Base-by-base conservation (phyloP, 1,140 invertebrate genomes). In the Panagrolaimus sp. region DNA sequence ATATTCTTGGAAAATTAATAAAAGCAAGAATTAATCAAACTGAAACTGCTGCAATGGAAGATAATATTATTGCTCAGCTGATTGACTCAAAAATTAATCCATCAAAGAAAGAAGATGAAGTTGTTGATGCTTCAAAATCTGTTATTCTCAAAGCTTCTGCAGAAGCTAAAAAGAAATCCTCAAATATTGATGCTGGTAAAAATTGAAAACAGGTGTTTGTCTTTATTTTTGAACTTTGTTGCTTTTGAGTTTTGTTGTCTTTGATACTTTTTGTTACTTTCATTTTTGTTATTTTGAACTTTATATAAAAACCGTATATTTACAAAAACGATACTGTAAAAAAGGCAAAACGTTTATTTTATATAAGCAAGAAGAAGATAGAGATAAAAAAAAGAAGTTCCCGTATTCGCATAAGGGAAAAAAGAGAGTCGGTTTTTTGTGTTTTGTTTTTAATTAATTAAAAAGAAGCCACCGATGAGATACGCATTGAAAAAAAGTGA, bases 311-410 rank as follows among this genome's bases (percentile, higher is more conserved):
- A 51, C 9, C 48, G 48, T 51, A 20, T 16, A 51, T 51, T 51
- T 51, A 51, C 48, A 51, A 25, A 23, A 48, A 2, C 2, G 14
- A 3, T 48, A 14, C 14, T 4, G 20, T n/a, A 14, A 48, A 48
- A 48, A 48, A 14, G 47, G 14, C 47, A 48, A 14, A 48, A 48
- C 47, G 14, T 48, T 48, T 48, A 48, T 48, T 48, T 48, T 48
- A n/a, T 48, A 3, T 23, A 14, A 48, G 47, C 31, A 38, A 38
- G 31, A 38, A 38, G 31, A 38, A n/a, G n/a, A n/a, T n/a, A n/a
- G n/a, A n/a, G n/a, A n/a, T 2, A 48, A 48, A 9, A 48, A 48
- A 48, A 48, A 48, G 14, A 14, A 48, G 14, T 4, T 23, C 47
- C 47, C 14, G 14, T 48, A 48, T 23, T n/a, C 9, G 47, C 20